Conservation (phyloP, 2,888 invertebrate genomes). For the Eupithecia insigniata region DNA sequence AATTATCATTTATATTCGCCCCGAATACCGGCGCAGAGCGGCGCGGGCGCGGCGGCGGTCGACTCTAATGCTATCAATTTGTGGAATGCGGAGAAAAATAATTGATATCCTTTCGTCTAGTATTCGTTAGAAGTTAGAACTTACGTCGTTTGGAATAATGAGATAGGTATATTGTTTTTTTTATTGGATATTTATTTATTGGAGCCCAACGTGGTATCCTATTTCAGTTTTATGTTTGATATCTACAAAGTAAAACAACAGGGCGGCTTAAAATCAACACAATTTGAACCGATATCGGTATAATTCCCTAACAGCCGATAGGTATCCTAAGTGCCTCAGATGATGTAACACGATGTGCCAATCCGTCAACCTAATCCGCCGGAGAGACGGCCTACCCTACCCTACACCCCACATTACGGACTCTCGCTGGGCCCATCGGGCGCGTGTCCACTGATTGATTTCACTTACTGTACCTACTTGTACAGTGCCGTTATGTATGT, state of each 20-base stretch:
- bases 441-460: slow-evolving; percentile 38
- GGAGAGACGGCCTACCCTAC: slow-evolving; percentile 4
- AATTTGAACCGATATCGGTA: background rate
- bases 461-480: slow-evolving; percentile 18
- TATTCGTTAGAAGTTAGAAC: background rate
- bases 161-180: background rate
- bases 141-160: background rate
- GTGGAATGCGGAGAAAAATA: slow-evolving; percentile 5
- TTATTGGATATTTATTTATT: too few relatives aligned
- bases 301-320: background rate
- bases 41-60: too few relatives aligned
- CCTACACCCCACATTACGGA: slow-evolving; percentile 20
- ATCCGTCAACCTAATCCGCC: slow-evolving; percentile 36
- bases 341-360: slow-evolving; percentile 24
- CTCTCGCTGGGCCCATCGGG: slow-evolving; percentile 27
- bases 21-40: slow-evolving; percentile 11
- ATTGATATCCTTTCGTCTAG: slow-evolving; percentile 2
- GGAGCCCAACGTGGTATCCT: slow-evolving; percentile 4
- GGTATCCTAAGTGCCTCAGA: slow-evolving; percentile 2
- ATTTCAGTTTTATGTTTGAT: background rate
- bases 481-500: slow-evolving; percentile 7
- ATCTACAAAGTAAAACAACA: background rate
- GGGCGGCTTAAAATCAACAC: background rate
- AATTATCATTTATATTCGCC: slow-evolving; percentile 28
- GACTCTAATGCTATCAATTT: slow-evolving; percentile 11